Percentiles rank a stretch among this genome's conserved stretches.
Evolutionary conservation across 2,888 invertebrate species (phyloP).

Genomic region (Capitulum mitella): DNA sequence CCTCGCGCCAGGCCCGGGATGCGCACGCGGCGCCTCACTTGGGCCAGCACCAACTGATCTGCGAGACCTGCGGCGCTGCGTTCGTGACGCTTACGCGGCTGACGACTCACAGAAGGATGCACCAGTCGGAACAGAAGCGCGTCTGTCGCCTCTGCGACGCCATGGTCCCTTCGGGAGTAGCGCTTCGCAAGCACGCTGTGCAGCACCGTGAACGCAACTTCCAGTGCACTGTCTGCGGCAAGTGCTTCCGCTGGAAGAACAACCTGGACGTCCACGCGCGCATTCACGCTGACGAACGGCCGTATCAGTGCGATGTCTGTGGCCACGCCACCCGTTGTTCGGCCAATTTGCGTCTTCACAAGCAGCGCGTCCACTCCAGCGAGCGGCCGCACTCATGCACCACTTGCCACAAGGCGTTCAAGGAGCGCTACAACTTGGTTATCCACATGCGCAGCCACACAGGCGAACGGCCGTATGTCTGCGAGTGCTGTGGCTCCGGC

Average conservation of each 20-base stretch:
- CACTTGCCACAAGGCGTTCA: constrained; percentile 73
- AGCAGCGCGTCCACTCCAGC: constrained; percentile 75
- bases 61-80: neutral
- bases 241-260: constrained; percentile 80
- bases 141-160: neutral
- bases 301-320: constrained; percentile 71
- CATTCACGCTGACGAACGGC: constrained; percentile 69
- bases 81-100: neutral
- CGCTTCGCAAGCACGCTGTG: neutral
- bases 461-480: constrained; percentile 77
- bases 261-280: constrained; percentile 82
- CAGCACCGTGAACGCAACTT: neutral
- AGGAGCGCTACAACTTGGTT: constrained; percentile 75
- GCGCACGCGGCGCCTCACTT: neutral
- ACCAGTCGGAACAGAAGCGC: neutral
- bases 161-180: neutral
- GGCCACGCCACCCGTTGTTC: constrained; percentile 65
- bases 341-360: constrained; percentile 83
- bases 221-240: constrained; percentile 70
- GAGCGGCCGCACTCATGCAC: constrained; percentile 70
- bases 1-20: neutral
- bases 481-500: constrained; percentile 70
- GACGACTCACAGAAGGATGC: no score
- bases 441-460: constrained; percentile 77
- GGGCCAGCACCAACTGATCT: neutral